Evolutionary conservation across 2,888 invertebrate species (phyloP).

Genomic region (Cerceris ruficornis): DNA sequence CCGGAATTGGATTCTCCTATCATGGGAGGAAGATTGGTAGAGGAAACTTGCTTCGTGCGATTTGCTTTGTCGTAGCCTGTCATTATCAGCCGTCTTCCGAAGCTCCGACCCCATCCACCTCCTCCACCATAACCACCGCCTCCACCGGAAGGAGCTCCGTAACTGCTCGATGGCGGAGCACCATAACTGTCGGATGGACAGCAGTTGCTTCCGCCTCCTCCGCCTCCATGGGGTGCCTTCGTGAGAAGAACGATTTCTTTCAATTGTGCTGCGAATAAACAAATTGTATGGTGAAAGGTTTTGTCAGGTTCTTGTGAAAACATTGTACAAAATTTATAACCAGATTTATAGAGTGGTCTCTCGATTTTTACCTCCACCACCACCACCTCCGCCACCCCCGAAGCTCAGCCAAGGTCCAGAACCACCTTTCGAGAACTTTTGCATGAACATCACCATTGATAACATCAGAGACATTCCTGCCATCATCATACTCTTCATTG

Average conservation of each 20-base stretch:
- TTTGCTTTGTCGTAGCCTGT: conserved; percentile 61
- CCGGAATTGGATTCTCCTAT: conserved; percentile 18
- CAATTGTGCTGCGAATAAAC: conserved; percentile 62
- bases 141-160: conserved; percentile 75
- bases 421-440: conserved; percentile 72
- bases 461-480: conserved; percentile 85
- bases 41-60: not conserved
- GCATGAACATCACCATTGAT: conserved; percentile 83
- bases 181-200: conserved; percentile 78
- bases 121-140: conserved; percentile 76
- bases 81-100: conserved; percentile 77
- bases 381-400: conserved; percentile 74
- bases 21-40: conserved; percentile 14
- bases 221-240: conserved; percentile 80
- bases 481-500: conserved; percentile 85
- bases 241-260: conserved; percentile 81
- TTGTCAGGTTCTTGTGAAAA: too few relatives aligned
- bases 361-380: conserved; percentile 68
- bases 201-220: conserved; percentile 83
- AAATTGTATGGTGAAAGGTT: not conserved
- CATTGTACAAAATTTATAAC: too few relatives aligned
- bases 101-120: conserved; percentile 82
- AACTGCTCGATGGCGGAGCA: conserved; percentile 73
- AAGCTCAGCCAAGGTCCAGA: conserved; percentile 56
- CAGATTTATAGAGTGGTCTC: not conserved